Conservation (phyloP, 2,113 vertebrate species). For the Lepisosteus osseus region DNA sequence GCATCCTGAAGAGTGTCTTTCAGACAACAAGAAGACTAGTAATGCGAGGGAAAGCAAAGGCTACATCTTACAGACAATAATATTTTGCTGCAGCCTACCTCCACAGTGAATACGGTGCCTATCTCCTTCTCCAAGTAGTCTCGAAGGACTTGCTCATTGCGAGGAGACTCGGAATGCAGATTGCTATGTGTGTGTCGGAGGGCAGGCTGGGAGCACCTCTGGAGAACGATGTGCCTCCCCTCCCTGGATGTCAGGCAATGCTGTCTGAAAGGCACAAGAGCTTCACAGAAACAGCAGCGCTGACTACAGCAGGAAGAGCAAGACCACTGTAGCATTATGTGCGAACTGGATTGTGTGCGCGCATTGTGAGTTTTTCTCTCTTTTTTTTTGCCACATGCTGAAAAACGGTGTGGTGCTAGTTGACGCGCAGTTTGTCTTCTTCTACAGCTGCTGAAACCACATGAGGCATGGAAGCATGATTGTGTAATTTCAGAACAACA, state of each 20-base stretch:
- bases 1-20: no score
- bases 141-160: slow-evolving; percentile 28
- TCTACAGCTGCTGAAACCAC: slow-evolving; percentile 45
- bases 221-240: slow-evolving; percentile 12
- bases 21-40: no score
- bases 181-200: background rate
- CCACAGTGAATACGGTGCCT: slow-evolving; percentile 12
- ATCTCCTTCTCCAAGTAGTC: slow-evolving; percentile 21
- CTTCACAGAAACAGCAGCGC: background rate
- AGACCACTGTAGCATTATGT: background rate
- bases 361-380: background rate
- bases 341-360: background rate
- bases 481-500: slow-evolving; percentile 47
- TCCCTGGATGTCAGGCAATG: background rate
- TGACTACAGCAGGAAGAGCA: background rate
- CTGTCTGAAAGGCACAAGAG: background rate
- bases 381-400: background rate
- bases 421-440: slow-evolving; percentile 55
- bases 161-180: slow-evolving; percentile 11
- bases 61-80: background rate
- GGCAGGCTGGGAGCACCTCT: slow-evolving; percentile 21
- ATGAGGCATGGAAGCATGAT: slow-evolving; percentile 45
- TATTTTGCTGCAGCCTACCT: slow-evolving; percentile 32
- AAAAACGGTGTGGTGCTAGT: slow-evolving; percentile 51
- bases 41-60: no score